These are phyloP conservation scores for Probosciger aterrimus DNA, from an alignment of 2,113 vertebrate species.

Conservation along the genomic window DNA sequence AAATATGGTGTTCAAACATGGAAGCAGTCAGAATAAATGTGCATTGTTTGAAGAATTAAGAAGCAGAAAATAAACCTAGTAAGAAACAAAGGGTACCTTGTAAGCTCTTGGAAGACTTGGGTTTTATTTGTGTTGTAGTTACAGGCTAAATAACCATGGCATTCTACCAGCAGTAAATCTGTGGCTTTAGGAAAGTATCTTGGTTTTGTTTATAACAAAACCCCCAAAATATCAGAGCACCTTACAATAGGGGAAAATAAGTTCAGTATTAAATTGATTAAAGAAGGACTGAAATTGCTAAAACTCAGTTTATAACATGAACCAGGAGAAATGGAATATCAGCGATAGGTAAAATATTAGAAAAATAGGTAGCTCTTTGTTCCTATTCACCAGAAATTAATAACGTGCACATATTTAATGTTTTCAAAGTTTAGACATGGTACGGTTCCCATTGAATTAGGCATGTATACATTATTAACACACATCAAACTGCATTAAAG, in stretches of 20 bases:
- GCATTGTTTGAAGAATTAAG: not conserved
- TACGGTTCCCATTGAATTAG: constrained; percentile 23
- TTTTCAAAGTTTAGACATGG: not conserved
- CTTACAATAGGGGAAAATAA: not conserved
- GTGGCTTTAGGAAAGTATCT: not conserved
- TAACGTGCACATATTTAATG: constrained; percentile 21
- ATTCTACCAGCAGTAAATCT: not conserved
- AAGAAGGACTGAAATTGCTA: not conserved
- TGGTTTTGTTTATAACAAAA: not conserved
- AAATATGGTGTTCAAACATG: not conserved
- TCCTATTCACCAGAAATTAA: not conserved
- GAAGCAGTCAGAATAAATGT: not conserved
- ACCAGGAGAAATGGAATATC: not conserved
- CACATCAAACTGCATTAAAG: constrained; percentile 59
- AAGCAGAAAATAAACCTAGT: not conserved
- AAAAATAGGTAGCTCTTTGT: not conserved
- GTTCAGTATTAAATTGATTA: not conserved
- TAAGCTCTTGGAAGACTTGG: not conserved
- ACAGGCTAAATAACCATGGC: not conserved
- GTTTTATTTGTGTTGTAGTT: not conserved
- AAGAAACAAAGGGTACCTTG: not conserved
- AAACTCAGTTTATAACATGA: not conserved
- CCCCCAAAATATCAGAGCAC: not conserved
- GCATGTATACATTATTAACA: constrained; percentile 50
- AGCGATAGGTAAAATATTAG: not conserved